Base-by-base conservation (phyloP, 2,888 invertebrate genomes). In the Glaucopsyche alexis region DNA sequence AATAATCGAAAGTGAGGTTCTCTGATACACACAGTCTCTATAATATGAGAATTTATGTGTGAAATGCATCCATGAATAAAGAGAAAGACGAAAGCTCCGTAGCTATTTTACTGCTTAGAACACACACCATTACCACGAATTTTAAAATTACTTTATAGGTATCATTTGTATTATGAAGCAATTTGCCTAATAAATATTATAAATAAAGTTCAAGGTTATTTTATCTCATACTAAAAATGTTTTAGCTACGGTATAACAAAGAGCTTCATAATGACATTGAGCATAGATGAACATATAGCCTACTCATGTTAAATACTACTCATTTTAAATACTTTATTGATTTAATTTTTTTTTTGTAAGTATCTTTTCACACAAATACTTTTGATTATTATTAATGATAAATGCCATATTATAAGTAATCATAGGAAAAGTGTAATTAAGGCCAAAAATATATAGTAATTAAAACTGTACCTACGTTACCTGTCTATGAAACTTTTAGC, bases 1-100 rank as follows among this genome's bases (percentile, higher is more conserved):
- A 75, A 80, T 83, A 83, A 84, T 84, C 83, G 88, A 87, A 88
- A 88, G 87, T 85, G 81, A 85, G 81, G 81, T 71, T 71, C 67
- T 66, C 55, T 50, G 71, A 42, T 67, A 71, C 69, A 40, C 60
- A 69, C n/a, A 29, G 16, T 38, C 29, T 19, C 52, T 72, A 69
- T 55, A 13, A 64, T 69, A 55, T 19, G 14, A 55, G 11, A 71
- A 50, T 50, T 50, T 66, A 50, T 52, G 65, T 66, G 14, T 66
- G 38, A 66, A 67, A 50, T 72, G 42, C n/a, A 66, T 16, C 49
- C 38, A 40, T 66, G 38, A 65, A 65, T 19, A 47, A 47, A 19
- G 16, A 16, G 19, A 45, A 45, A 60, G 29, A 60, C 29, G 29
- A 60, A 38, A 60, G 60, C 29, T 13, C 38, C 14, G 5, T 38